Percentiles rank a stretch among this genome's conserved stretches.
phyloP scores from a whole-genome alignment of 1,140 invertebrate species.

The Cecropterus lyciades region DNA sequence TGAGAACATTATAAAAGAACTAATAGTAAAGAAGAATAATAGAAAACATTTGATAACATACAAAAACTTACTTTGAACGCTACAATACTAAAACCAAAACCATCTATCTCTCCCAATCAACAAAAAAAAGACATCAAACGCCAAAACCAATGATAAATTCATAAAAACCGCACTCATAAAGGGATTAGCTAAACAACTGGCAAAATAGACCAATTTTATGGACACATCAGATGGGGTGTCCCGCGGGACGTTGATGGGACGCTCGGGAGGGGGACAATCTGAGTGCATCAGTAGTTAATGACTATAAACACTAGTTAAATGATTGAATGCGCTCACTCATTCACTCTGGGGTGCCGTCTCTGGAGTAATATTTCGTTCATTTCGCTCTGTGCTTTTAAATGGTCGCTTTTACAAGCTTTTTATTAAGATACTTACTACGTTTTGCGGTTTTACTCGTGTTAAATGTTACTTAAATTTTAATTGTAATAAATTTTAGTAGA shows the following conservation, averaged over 20 bases:
- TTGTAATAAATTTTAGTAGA: too few species aligned
- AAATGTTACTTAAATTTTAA: too few species aligned
- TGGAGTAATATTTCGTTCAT: neutral
- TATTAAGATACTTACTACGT: too few species aligned
- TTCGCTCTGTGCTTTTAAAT: too few species aligned
- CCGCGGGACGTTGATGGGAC: constrained; percentile 43
- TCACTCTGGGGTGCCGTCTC: constrained; percentile 17
- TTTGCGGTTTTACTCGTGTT: too few species aligned
- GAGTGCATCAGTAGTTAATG: constrained; percentile 48
- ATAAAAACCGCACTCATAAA: constrained; percentile 50
- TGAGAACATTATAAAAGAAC: too few species aligned
- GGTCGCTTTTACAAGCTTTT: too few species aligned
- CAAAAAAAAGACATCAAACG: constrained; percentile 13
- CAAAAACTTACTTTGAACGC: too few species aligned
- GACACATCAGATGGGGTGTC: constrained; percentile 46
- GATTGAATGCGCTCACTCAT: constrained; percentile 45
- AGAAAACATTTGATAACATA: too few species aligned
- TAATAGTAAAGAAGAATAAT: too few species aligned
- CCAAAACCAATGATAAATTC: constrained; percentile 13
- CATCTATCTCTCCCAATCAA: too few species aligned
- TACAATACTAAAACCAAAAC: too few species aligned
- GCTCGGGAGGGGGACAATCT: constrained; percentile 46
- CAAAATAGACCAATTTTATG: constrained; percentile 53
- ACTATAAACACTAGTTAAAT: constrained; percentile 58
- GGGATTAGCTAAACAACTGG: constrained; percentile 57